Conservation (phyloP, 1,140 invertebrate genomes). For the Atopsyche davidsoni region DNA sequence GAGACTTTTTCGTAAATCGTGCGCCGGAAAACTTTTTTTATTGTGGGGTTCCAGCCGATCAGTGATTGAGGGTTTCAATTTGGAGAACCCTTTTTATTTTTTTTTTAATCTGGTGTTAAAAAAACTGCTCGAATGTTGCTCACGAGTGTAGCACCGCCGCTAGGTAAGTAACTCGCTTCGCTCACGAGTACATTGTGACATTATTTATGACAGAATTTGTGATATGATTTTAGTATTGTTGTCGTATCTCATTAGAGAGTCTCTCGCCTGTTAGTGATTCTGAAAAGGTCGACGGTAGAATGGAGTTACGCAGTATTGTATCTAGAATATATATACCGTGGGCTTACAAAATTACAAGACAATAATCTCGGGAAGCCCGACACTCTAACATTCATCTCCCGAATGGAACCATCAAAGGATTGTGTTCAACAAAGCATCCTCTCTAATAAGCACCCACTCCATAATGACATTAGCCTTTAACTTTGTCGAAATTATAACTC, state of each 20-base stretch:
- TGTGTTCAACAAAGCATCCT: constrained; percentile 24
- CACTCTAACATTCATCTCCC: constrained; percentile 11
- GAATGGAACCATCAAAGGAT: constrained; percentile 19
- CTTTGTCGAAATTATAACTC: constrained; percentile 22
- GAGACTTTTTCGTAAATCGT: background rate
- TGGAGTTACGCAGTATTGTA: too few relatives aligned
- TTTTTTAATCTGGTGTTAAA: constrained; percentile 8
- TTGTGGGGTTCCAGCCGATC: background rate
- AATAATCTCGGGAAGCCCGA: background rate
- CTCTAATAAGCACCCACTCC: constrained; percentile 22
- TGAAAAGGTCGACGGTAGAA: too few relatives aligned
- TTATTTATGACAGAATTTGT: too few relatives aligned
- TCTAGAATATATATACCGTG: too few relatives aligned
- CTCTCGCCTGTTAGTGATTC: too few relatives aligned
- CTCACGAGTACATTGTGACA: too few relatives aligned
- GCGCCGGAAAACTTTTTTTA: background rate
- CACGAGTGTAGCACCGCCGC: constrained; percentile 26
- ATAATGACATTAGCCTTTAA: constrained; percentile 24
- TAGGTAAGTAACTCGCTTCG: constrained; percentile 26
- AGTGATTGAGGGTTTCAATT: background rate
- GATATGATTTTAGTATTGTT: too few relatives aligned
- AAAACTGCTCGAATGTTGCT: constrained; percentile 29
- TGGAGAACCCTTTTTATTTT: too few relatives aligned
- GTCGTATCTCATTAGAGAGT: too few relatives aligned
- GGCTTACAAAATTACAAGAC: too few relatives aligned